A percentile compares a stretch with the other conserved stretches of the same genome.
Evolutionary conservation across 1,140 invertebrate species (phyloP).

Genomic region (Wiebesia pumilae): DNA sequence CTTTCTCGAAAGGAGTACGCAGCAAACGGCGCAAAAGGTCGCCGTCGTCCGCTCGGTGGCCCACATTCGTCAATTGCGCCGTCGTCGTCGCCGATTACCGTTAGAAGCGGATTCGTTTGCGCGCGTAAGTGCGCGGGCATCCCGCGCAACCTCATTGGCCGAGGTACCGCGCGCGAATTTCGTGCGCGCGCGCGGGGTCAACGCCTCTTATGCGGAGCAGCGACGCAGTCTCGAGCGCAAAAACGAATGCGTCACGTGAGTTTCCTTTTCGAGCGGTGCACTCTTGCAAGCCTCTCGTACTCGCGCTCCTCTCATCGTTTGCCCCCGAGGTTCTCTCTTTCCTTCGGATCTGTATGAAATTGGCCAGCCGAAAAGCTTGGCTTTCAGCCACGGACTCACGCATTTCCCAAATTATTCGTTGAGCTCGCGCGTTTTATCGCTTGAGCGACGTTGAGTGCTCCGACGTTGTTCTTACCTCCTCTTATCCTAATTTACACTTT

Average conservation of each 20-base stretch:
- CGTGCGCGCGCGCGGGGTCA: constrained; percentile 58
- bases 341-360: background rate
- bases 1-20: too few relatives aligned
- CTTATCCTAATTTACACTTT: background rate
- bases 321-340: background rate
- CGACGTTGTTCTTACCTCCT: background rate
- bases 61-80: constrained; percentile 52
- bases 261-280: constrained; percentile 65
- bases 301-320: background rate
- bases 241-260: constrained; percentile 70
- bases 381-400: background rate
- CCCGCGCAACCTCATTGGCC: constrained; percentile 18
- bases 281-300: background rate
- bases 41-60: constrained; percentile 36
- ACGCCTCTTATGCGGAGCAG: constrained; percentile 68
- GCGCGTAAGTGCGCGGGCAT: constrained; percentile 28
- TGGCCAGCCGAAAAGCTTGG: background rate
- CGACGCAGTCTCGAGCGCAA: constrained; percentile 53
- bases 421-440: background rate
- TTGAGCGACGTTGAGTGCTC: background rate
- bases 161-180: background rate
- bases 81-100: constrained; percentile 49
- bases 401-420: background rate
- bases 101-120: constrained; percentile 66
- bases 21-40: constrained; percentile 3